Evolutionary conservation across 2,797 vertebrate genomes (phyloP).

Genomic region (Propithecus deckenii): DNA sequence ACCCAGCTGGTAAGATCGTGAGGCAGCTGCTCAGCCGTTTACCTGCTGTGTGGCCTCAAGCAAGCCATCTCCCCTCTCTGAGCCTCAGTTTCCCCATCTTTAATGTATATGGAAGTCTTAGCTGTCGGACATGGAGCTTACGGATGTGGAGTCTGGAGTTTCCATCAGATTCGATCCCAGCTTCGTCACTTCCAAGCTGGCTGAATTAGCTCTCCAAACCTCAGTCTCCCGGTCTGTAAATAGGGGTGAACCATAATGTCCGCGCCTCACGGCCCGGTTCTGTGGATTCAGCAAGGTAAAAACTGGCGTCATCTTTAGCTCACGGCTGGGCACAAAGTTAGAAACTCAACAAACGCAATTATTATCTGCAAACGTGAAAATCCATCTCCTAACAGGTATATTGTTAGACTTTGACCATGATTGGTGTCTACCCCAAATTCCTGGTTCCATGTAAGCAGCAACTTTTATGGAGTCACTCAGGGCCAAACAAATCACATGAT

Average conservation of each 20-base stretch:
- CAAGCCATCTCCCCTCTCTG: too few relatives aligned
- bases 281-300: neutral
- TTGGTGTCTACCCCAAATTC: neutral
- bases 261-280: fast-evolving
- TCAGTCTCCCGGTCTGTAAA: neutral
- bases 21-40: too few relatives aligned
- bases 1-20: too few relatives aligned
- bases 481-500: neutral
- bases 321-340: neutral
- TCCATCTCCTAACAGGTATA: neutral
- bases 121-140: neutral
- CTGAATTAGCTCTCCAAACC: neutral
- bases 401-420: neutral
- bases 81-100: too few relatives aligned
- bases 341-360: neutral
- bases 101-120: too few relatives aligned
- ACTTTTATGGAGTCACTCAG: neutral
- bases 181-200: neutral
- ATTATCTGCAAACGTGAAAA: neutral
- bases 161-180: neutral
- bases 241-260: neutral
- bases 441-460: neutral
- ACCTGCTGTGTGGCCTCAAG: too few relatives aligned
- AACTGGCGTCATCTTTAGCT: neutral
- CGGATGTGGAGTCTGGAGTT: neutral